phyloP scores from a whole-genome alignment of 2,113 vertebrate species.

The Fregetta grallaria region DNA sequence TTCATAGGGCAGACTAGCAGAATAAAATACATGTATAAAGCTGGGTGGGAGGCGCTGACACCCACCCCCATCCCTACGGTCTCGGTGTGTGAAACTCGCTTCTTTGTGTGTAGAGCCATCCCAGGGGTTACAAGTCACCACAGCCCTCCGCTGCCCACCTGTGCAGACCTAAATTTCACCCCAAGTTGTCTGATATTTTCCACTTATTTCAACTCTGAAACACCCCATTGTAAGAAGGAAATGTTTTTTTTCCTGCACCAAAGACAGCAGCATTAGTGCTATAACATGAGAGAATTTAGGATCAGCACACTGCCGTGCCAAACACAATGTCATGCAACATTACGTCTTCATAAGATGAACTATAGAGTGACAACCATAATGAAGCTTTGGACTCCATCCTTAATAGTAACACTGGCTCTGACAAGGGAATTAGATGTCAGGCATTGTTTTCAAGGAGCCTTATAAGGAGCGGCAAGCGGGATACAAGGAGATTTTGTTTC shows the following conservation, averaged over 20 bases:
- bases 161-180: neutral
- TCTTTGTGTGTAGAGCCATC: neutral
- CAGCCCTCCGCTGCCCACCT: neutral
- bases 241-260: neutral
- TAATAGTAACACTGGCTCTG: neutral
- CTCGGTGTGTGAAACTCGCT: neutral
- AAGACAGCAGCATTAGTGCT: neutral
- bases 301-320: neutral
- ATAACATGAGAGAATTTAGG: neutral
- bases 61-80: fast-evolving
- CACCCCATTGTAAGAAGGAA: neutral
- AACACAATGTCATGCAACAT: neutral
- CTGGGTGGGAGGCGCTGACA: neutral
- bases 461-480: neutral
- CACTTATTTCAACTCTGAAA: neutral
- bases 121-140: neutral
- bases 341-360: fast-evolving
- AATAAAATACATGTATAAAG: neutral
- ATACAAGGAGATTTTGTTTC: neutral
- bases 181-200: neutral
- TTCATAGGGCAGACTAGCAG: neutral
- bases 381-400: neutral
- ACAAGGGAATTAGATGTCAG: neutral
- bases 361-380: neutral
- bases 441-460: neutral